Evolutionary conservation across 2,113 vertebrate species (phyloP).

Genomic region (Scortum barcoo): DNA sequence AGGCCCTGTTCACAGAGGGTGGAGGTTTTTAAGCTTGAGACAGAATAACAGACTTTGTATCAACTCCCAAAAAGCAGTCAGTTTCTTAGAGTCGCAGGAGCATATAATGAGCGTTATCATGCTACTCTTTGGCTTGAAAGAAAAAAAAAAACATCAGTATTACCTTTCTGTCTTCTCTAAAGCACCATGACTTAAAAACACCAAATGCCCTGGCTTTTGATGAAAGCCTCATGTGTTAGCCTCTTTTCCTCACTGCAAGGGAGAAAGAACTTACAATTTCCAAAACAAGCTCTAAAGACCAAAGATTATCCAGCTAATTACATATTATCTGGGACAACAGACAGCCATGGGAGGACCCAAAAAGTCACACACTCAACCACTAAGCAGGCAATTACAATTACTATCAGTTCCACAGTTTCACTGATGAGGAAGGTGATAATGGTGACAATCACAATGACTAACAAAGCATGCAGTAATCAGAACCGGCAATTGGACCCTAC

Average conservation of each 20-base stretch:
- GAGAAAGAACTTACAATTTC: constrained; percentile 30
- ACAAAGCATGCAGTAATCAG: constrained; percentile 76
- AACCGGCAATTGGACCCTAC: constrained; percentile 68
- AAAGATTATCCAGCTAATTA: constrained; percentile 74
- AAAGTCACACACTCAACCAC: constrained; percentile 56
- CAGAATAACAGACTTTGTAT: constrained; percentile 11
- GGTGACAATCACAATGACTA: constrained; percentile 74
- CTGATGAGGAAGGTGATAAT: constrained; percentile 79
- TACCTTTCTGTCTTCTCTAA: neutral
- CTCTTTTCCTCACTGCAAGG: neutral
- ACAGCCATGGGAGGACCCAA: constrained; percentile 52
- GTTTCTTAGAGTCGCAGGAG: neutral
- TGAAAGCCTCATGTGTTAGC: neutral
- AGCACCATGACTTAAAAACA: constrained; percentile 1
- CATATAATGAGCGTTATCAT: neutral
- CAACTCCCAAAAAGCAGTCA: neutral
- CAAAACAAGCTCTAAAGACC: constrained; percentile 62
- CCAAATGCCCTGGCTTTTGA: neutral
- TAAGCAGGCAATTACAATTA: constrained; percentile 78
- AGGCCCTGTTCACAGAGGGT: constrained; percentile 4
- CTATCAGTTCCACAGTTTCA: constrained; percentile 65
- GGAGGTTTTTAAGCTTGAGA: constrained; percentile 19
- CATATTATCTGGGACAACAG: constrained; percentile 72
- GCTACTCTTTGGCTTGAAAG: neutral
- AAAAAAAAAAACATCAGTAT: neutral